Conservation (phyloP, 1,140 invertebrate genomes). For the Meloidogyne hapla region DNA sequence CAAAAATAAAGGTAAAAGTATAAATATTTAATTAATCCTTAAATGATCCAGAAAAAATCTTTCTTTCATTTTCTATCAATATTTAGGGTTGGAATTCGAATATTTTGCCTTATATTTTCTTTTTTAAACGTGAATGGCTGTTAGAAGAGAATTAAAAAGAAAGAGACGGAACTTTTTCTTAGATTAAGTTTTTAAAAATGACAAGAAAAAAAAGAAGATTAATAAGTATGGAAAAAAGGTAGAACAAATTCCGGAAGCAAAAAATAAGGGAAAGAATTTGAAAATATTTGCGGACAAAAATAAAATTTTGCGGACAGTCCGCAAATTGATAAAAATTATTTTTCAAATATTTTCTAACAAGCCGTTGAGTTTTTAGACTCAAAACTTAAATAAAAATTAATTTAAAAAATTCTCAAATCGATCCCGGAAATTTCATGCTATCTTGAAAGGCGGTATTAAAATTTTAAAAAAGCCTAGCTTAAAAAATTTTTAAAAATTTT, state of each 20-base stretch:
- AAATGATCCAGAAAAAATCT: neutral
- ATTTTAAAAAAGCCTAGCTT: too few species aligned
- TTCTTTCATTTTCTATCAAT: too few species aligned
- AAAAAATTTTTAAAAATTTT: too few species aligned
- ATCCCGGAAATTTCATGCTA: too few species aligned
- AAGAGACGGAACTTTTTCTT: neutral
- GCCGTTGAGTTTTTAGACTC: too few species aligned
- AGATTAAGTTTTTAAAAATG: neutral
- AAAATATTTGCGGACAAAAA: too few species aligned
- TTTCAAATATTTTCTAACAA: too few species aligned
- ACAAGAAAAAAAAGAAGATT: neutral
- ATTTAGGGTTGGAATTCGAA: too few species aligned
- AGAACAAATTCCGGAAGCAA: neutral
- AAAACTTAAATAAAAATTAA: too few species aligned
- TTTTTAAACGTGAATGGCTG: neutral
- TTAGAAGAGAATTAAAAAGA: neutral
- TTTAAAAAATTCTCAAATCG: too few species aligned
- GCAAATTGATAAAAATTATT: too few species aligned
- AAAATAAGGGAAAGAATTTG: neutral
- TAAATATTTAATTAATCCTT: neutral
- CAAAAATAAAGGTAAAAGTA: neutral
- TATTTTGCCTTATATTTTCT: neutral
- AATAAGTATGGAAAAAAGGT: neutral
- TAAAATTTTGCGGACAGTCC: too few species aligned
- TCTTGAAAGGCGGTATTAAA: neutral